Base-by-base conservation (phyloP, 2,888 invertebrate species). In the Clitarchus hookeri region DNA sequence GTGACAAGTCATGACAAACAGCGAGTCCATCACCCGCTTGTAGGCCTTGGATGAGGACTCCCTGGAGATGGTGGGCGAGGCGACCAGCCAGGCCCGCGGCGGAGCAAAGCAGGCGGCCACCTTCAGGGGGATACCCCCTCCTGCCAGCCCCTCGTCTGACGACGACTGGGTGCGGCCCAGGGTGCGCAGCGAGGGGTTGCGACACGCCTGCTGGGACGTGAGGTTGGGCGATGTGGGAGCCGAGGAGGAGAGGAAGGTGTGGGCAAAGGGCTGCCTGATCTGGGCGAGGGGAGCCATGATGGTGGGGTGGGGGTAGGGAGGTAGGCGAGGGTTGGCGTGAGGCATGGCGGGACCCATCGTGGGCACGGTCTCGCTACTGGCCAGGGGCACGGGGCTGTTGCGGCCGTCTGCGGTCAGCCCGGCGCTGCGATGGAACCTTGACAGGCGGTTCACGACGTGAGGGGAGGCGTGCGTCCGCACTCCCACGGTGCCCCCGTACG, bases 341-440 rank as follows among this genome's bases (percentile, higher is more conserved):
- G 96, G 95, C 87, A 93, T 93, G 89, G 94, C 94, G 54, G 91
- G 90, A 6, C 91, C 86, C 77, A 84, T 54, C 53, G 87, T 84
- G n/a, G 65, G 65, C 1, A 84, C 53, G 16, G 87, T 36, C 23
- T 87, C 85, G 25, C 85, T 84, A 8, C 84, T 84, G n/a, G 84
- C 84, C 27, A 84, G 85, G 54, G 87, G 88, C 23, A 87, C 84
- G 16, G 96, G 96, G 89, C 96, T 96, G 89, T 95, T 96, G 88
- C 97, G 93, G 6, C 94, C 93, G 83, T 94, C 94, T 80, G 94
- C 94, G 13, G 94, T 94, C 83, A 99, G 93, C 23, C 99, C 99
- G 87, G 99, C 99, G 89, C 98, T 98, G 90, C 98, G 95, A 91
- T 99, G 98, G 93, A 98, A 99, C 90, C 98, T 94, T 88, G 98